phyloP scores from a whole-genome alignment of 2,113 vertebrate genomes.

The Pterocles orientalis region DNA sequence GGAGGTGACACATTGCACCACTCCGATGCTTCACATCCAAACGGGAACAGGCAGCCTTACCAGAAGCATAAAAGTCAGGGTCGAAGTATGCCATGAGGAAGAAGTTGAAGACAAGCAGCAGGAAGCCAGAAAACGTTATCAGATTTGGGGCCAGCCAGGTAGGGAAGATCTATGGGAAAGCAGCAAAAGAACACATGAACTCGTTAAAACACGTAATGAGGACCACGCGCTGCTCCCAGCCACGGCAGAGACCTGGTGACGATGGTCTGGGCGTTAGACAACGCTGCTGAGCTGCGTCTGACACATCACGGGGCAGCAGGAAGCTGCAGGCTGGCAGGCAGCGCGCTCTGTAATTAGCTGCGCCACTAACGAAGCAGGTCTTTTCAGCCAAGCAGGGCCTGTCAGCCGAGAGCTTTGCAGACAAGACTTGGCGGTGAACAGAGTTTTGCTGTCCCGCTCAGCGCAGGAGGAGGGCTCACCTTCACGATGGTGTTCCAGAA shows the following conservation, averaged over 20 bases:
- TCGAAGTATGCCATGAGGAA: constrained; percentile 94
- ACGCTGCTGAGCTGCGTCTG: neutral
- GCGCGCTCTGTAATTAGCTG: neutral
- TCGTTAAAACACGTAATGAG: neutral
- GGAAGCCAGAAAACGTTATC: constrained; percentile 97
- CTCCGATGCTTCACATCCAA: neutral
- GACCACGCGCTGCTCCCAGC: neutral
- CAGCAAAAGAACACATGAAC: constrained; percentile 36
- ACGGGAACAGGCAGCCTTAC: constrained; percentile 74
- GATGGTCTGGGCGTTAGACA: accelerated
- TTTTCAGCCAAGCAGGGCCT: neutral
- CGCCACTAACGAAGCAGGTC: neutral
- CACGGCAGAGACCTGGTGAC: accelerated
- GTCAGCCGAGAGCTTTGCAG: neutral
- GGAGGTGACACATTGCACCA: neutral
- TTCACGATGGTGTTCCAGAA: constrained; percentile 98
- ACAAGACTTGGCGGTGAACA: neutral
- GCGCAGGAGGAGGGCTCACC: constrained; percentile 78
- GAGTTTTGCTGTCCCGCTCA: neutral
- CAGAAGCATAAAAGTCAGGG: constrained; percentile 93
- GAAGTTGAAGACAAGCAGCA: constrained; percentile 98
- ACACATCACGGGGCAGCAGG: neutral
- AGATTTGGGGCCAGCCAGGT: constrained; percentile 98
- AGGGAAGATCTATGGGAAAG: constrained; percentile 86
- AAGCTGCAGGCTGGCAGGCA: neutral